Evolutionary conservation across 2,113 vertebrate species (phyloP), one percentile per base, ranked within the genome.

Genomic region (Tenrec ecaudatus): DNA sequence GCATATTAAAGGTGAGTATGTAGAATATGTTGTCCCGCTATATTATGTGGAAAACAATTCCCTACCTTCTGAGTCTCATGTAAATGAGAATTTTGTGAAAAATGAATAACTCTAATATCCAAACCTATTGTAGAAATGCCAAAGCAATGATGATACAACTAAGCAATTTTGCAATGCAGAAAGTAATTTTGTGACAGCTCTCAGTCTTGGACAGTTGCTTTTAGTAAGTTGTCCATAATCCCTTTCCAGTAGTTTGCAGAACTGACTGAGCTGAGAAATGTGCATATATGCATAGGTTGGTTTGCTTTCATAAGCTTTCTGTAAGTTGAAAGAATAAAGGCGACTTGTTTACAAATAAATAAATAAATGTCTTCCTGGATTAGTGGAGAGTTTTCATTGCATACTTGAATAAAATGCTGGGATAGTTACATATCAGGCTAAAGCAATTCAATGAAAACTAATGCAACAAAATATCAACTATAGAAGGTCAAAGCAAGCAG

Each of bases 371-470:
- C 43, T 94, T 10, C 17, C 33, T 22, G 7, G 40, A 25, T 86
- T 81, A 82, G 12, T 33, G 57, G 57, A 75, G 2, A 25, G 0
- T 23, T 43, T n/a, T 43, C 10, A 38, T 47, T 43, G 66, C 62
- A 43, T 20, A n/a, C 90, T 86, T 22, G 84, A 91, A 83, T 93
- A 94, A 97, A 97, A 85, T 68, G 23, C 25, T 58, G n/a, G 29
- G 6, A 9, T 90, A 93, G 58, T 92, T 66, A 97, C 86, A 89
- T 84, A 91, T 75, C 29, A 68, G 31, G 4, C 33, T 77, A n/a
- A 86, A 87, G 78, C 81, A 96, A 95, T 82, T 91, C 58, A 47
- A 1, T 17, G 31, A 1, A 96, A 85, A 96, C 1, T 1, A 87
- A 94, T 81, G 15, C 82, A 40, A 94, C 90, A 23, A 96, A 82